Percentiles rank a stretch among this genome's conserved stretches.
Conservation (phyloP, 2,113 vertebrate genomes). For the Elaphurus davidianus region DNA sequence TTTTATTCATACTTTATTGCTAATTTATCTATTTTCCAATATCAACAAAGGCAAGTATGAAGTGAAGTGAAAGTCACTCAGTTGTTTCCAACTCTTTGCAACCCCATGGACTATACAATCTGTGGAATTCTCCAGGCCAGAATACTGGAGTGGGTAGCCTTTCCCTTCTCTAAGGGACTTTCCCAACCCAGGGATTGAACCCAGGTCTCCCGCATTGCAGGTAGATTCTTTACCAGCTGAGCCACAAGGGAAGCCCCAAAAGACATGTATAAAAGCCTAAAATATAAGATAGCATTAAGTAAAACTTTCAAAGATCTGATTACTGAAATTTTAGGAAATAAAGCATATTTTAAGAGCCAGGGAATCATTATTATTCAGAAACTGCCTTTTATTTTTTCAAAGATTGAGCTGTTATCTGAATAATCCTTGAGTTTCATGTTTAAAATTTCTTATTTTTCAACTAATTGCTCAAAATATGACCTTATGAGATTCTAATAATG, state of each 20-base stretch:
- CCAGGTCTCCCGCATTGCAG: not conserved
- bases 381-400: not conserved
- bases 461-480: not conserved
- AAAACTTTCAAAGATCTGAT: not conserved
- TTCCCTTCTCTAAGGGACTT: not conserved
- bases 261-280: not conserved
- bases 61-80: not conserved
- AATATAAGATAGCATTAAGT: not conserved
- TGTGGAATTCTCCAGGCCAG: not conserved
- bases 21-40: not conserved
- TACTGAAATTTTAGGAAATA: conserved; percentile 25
- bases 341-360: not conserved
- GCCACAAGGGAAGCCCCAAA: not conserved
- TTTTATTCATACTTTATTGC: not conserved
- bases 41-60: not conserved
- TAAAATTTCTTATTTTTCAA: not conserved
- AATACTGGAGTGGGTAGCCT: not conserved
- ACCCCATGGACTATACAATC: not conserved
- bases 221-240: not conserved
- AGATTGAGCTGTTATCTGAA: not conserved
- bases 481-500: not conserved
- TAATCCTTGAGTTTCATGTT: not conserved
- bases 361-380: not conserved
- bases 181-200: not conserved
- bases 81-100: not conserved